These are phyloP conservation scores for Atethmia centrago DNA, from an alignment of 2,888 invertebrate species.

Conservation along the genomic window DNA sequence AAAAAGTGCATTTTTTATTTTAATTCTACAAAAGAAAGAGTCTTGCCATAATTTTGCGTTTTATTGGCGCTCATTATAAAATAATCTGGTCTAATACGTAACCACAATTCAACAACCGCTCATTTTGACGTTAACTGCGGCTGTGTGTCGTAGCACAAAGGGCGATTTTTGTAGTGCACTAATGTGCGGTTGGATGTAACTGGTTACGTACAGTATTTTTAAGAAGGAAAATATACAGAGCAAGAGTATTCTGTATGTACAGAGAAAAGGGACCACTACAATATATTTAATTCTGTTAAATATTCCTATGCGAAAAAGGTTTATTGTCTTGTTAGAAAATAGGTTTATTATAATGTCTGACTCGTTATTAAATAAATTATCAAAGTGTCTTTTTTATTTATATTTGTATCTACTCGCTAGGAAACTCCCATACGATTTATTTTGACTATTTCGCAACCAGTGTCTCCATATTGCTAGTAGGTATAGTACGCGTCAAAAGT, in stretches of 20 bases:
- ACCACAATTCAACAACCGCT: background rate
- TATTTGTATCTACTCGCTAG: background rate
- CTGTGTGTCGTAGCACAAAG: too few relatives aligned
- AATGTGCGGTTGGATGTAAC: background rate
- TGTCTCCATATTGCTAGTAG: background rate
- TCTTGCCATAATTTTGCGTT: background rate
- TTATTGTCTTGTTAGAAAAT: conserved; percentile 22
- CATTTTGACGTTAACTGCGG: background rate
- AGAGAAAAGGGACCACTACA: conserved; percentile 8
- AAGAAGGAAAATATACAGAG: background rate
- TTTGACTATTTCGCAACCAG: background rate
- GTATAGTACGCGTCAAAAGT: too few relatives aligned
- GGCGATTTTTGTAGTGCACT: background rate
- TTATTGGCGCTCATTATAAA: too few relatives aligned
- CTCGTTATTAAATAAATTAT: conserved; percentile 47
- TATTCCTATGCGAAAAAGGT: background rate
- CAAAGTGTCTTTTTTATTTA: background rate
- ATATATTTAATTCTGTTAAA: conserved; percentile 3
- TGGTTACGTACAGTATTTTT: background rate
- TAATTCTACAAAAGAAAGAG: background rate
- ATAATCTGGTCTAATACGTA: background rate
- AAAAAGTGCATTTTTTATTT: conserved; percentile 30
- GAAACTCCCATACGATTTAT: background rate
- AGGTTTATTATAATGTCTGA: conserved; percentile 21
- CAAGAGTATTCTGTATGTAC: background rate